Base-by-base conservation (phyloP, 1,140 invertebrate genomes). In the Drosophila pachea region DNA sequence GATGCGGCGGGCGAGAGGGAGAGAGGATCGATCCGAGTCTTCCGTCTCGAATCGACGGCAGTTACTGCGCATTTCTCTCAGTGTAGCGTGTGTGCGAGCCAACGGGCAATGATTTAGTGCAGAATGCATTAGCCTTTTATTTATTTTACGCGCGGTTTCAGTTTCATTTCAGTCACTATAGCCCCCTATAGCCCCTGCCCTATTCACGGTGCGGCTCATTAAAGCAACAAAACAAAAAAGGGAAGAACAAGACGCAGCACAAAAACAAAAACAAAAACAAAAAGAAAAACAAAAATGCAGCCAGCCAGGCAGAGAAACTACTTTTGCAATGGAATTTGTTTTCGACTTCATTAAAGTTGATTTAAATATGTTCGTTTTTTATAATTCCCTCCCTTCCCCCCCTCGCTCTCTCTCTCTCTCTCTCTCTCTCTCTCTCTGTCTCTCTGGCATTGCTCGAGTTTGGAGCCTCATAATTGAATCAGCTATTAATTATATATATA, bases 331-430 rank as follows among this genome's bases (percentile, higher is more conserved):
- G 76, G 78, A 84, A 83, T 83, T 78, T 73, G 65, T 79, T 79
- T 79, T 83, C 59, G 49, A 84, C 78, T 84, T 84, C 79, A 83
- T 83, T 79, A 83, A 79, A 83, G 73, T 79, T 78, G 58, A 79
- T 83, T 83, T 84, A 83, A 83, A 84, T 84, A 56, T 56, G 40
- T 43, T 33, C 40, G 8, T 38, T 11, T 54, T 38, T 54, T 54
- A 52, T 16, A 43, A 9, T 29, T 14, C 11, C 7, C 22, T 29
- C 45, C 32, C 12, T n/a, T 12, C 49, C 8, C 33, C 42, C 7
- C 12, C 5, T 5, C 32, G 31, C 8, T 36, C 45, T 1, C 29
- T 38, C 35, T 1, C 9, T 32, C 11, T 7, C 4, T 22, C 22
- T 3, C 22, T 22, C 48, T 42, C 2, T 4, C 29, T 4, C 8